Percentiles rank a stretch among this genome's conserved stretches.
Conservation (phyloP, 2,888 invertebrate species). For the Halictus ligatus region DNA sequence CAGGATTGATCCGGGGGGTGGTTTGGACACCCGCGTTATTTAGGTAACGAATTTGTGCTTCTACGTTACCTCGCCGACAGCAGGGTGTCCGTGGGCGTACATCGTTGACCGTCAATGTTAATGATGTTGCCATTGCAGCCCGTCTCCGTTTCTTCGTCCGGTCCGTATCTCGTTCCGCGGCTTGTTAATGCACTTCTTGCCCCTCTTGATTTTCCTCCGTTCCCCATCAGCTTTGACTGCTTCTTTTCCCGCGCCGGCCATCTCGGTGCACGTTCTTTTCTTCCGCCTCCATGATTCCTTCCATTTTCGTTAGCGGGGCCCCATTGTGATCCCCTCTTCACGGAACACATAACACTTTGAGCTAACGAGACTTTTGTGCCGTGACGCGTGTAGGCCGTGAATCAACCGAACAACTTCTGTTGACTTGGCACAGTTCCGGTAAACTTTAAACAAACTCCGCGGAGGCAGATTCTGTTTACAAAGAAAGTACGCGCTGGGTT, state of each 20-base stretch:
- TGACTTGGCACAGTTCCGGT: slow-evolving; percentile 22
- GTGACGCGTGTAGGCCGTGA: slow-evolving; percentile 20
- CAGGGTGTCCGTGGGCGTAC: neutral
- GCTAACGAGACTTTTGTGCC: slow-evolving; percentile 43
- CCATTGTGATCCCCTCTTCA: neutral
- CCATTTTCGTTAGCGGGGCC: slow-evolving; percentile 35
- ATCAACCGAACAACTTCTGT: slow-evolving; percentile 41
- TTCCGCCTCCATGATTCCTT: neutral
- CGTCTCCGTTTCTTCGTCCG: neutral
- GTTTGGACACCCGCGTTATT: neutral
- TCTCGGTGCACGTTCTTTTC: neutral
- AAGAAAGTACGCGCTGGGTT: neutral
- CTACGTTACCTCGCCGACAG: neutral
- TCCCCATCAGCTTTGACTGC: slow-evolving; percentile 9
- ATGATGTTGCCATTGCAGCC: slow-evolving; percentile 28
- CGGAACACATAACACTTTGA: slow-evolving; percentile 23
- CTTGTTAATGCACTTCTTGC: slow-evolving; percentile 41
- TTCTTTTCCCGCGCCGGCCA: neutral
- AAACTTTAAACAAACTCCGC: slow-evolving; percentile 42
- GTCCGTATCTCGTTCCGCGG: neutral
- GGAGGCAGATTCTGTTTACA: neutral
- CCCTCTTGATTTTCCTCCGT: neutral
- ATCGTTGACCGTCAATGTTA: slow-evolving; percentile 24
- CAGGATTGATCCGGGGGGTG: neutral
- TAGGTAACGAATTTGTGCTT: neutral